Conservation (phyloP, 2,797 vertebrate genomes). For the Sebastes cheni region DNA sequence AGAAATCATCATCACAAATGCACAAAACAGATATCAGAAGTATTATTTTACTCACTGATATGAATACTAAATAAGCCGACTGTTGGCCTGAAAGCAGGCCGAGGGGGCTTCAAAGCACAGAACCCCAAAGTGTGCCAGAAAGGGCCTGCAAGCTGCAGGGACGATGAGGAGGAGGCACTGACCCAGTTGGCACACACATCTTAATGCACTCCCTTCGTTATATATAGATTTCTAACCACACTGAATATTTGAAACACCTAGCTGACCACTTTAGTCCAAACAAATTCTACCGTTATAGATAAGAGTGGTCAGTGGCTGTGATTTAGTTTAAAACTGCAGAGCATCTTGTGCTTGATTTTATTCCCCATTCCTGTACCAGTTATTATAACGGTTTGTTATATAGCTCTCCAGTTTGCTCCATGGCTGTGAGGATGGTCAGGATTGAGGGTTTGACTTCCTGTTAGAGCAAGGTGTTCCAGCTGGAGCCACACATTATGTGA, state of each 20-base stretch:
- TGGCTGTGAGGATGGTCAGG: neutral
- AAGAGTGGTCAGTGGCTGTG: neutral
- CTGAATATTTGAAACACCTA: slow-evolving; percentile 21
- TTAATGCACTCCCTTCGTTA: slow-evolving; percentile 40
- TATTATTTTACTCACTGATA: slow-evolving; percentile 1
- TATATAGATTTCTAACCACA: slow-evolving; percentile 43
- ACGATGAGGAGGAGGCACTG: slow-evolving; percentile 25
- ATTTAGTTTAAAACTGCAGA: neutral
- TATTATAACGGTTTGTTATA: neutral
- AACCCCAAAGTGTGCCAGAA: slow-evolving; percentile 23
- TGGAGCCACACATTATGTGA: neutral
- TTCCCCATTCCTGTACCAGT: neutral
- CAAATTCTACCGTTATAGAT: neutral
- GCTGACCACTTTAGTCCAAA: neutral
- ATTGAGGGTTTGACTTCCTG: neutral
- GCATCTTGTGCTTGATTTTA: neutral
- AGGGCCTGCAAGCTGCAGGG: neutral
- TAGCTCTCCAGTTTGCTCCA: neutral
- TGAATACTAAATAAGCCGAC: neutral
- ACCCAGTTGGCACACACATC: slow-evolving; percentile 55
- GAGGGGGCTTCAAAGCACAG: neutral
- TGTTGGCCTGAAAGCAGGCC: neutral
- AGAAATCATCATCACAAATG: slow-evolving; percentile 17
- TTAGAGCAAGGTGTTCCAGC: neutral
- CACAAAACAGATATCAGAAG: neutral